Percentiles rank a stretch among this genome's conserved stretches.
These are phyloP conservation scores for Lasius platythorax DNA, from an alignment of 2,888 invertebrate genomes.

Conservation along the genomic window DNA sequence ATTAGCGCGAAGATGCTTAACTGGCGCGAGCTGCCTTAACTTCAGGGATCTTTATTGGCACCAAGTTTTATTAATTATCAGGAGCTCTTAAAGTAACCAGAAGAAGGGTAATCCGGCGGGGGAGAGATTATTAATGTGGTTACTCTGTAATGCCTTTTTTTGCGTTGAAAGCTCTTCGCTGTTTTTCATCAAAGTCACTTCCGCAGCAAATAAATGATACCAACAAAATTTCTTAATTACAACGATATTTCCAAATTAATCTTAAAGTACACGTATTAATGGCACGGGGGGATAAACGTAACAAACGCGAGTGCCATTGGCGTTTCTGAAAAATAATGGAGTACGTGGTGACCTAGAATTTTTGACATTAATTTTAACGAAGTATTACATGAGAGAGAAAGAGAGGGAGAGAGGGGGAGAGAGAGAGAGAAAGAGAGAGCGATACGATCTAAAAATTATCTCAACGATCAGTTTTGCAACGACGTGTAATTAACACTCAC, in stretches of 20 bases:
- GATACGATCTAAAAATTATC: slow-evolving; percentile 15
- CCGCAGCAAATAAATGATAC: neutral
- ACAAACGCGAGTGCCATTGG: neutral
- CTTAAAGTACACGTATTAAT: neutral
- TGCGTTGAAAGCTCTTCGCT: slow-evolving; percentile 26
- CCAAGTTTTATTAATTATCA: slow-evolving; percentile 46
- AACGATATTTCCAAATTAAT: neutral
- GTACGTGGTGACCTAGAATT: neutral
- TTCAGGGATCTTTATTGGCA: slow-evolving; percentile 23
- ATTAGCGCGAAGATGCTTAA: slow-evolving; percentile 11
- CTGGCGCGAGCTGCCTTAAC: slow-evolving; percentile 6
- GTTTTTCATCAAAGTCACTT: neutral
- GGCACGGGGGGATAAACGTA: neutral
- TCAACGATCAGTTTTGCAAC: slow-evolving; percentile 17
- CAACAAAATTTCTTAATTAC: slow-evolving; percentile 7
- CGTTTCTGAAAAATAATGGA: slow-evolving; percentile 8
- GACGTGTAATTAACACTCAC: slow-evolving; percentile 40
- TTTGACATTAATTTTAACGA: slow-evolving; percentile 27
- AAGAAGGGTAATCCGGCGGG: slow-evolving; percentile 24
- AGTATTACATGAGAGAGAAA: no score
- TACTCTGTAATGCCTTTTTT: slow-evolving; percentile 26
- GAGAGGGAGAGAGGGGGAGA: neutral
- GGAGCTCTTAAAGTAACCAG: slow-evolving; percentile 26
- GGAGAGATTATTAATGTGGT: slow-evolving; percentile 41
- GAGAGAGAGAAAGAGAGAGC: neutral